Percentiles rank a stretch among this genome's conserved stretches.
Evolutionary conservation across 2,113 vertebrate genomes (phyloP).

Genomic region (Noctilio leporinus): DNA sequence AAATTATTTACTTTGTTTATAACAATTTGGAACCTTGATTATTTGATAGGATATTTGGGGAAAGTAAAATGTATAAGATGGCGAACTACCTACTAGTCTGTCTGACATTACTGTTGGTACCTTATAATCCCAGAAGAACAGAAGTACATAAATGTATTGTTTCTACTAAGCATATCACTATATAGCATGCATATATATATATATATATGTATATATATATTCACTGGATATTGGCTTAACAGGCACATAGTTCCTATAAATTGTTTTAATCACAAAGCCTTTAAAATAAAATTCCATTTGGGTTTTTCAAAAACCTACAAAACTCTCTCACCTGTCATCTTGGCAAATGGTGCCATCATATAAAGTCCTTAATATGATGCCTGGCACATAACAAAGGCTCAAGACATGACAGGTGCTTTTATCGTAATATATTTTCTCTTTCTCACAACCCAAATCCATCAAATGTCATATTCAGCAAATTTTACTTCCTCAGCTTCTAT

Average conservation of each 20-base stretch:
- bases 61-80: background rate
- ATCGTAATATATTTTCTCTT: background rate
- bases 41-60: background rate
- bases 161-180: background rate
- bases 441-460: background rate
- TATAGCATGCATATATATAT: no score
- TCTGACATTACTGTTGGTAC: background rate
- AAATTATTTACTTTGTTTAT: background rate
- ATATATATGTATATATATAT: no score
- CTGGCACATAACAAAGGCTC: background rate
- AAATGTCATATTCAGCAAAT: background rate
- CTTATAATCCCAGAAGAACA: background rate
- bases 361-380: background rate
- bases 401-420: background rate
- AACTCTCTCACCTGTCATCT: background rate
- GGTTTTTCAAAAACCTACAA: background rate
- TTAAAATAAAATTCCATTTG: background rate
- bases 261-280: background rate
- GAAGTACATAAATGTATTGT: background rate
- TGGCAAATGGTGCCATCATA: background rate
- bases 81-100: background rate
- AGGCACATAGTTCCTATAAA: slow-evolving; percentile 33
- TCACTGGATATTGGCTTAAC: slow-evolving; percentile 6
- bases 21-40: background rate
- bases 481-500: background rate